A percentile compares a stretch with the other conserved stretches of the same genome.
These are phyloP conservation scores for Zingel zingel DNA, from an alignment of 2,113 vertebrate species.

Conservation along the genomic window DNA sequence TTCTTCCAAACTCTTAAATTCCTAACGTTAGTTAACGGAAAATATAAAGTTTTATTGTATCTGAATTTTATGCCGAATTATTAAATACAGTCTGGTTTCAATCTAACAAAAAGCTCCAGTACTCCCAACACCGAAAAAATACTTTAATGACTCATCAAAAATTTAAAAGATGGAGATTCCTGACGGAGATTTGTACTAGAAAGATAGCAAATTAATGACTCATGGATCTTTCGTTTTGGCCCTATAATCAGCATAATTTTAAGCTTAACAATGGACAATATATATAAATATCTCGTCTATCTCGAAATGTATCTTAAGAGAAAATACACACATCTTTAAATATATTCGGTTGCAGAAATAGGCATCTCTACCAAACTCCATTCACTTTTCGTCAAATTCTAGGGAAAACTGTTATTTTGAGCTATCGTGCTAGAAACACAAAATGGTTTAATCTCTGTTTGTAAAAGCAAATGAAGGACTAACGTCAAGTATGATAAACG, in stretches of 20 bases:
- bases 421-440: too few species aligned
- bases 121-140: not conserved
- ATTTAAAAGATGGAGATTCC: not conserved
- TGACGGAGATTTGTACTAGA: not conserved
- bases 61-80: not conserved
- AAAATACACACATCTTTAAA: not conserved
- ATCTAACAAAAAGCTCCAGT: not conserved
- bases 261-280: too few species aligned
- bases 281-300: too few species aligned
- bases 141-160: conserved; percentile 34
- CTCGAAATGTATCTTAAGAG: too few species aligned
- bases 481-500: not conserved
- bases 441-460: not conserved
- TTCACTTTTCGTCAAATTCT: not conserved
- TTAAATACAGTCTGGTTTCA: not conserved
- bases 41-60: not conserved
- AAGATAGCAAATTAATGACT: not conserved
- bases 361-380: conserved; percentile 1
- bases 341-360: not conserved
- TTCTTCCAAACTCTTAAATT: not conserved
- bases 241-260: not conserved
- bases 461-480: not conserved
- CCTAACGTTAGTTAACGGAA: not conserved
- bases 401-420: not conserved
- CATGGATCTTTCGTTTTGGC: too few species aligned